Evolutionary conservation across 2,888 invertebrate genomes (phyloP).

Genomic region (Pemphredon lugubris): DNA sequence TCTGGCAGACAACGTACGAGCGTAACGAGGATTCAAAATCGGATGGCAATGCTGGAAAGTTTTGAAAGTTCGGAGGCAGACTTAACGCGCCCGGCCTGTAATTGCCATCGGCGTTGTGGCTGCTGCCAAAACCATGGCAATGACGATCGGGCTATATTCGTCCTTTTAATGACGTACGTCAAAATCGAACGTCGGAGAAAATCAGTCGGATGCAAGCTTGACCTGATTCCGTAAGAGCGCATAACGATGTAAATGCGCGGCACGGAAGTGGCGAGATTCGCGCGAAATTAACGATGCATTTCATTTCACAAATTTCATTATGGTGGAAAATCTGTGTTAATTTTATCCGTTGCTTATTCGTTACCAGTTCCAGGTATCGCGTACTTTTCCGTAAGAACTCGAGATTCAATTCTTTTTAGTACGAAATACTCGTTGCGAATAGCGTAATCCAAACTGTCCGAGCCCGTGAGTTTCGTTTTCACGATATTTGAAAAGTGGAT

Average conservation of each 20-base stretch:
- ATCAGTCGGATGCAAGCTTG: conserved; percentile 47
- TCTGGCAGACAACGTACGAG: too few relatives aligned
- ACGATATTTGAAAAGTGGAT: neutral
- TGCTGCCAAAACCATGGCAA: conserved; percentile 30
- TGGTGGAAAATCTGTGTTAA: too few relatives aligned
- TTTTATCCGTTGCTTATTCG: too few relatives aligned
- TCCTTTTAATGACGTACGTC: conserved; percentile 57
- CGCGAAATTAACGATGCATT: neutral
- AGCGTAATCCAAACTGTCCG: neutral
- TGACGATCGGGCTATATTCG: conserved; percentile 52
- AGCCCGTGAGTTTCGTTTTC: neutral
- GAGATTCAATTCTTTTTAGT: neutral
- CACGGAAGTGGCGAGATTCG: conserved; percentile 12
- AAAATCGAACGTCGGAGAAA: conserved; percentile 55
- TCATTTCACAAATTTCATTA: too few relatives aligned
- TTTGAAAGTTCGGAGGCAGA: conserved; percentile 7
- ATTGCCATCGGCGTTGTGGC: conserved; percentile 13
- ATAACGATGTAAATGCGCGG: conserved; percentile 55
- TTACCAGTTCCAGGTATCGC: too few relatives aligned
- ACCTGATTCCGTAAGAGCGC: conserved; percentile 52
- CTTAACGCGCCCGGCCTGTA: neutral
- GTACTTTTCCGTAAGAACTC: too few relatives aligned
- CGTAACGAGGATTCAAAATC: too few relatives aligned
- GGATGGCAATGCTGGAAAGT: too few relatives aligned
- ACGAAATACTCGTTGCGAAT: neutral